These are phyloP conservation scores for Albula glossodonta DNA, from an alignment of 2,113 vertebrate genomes.

Conservation along the genomic window DNA sequence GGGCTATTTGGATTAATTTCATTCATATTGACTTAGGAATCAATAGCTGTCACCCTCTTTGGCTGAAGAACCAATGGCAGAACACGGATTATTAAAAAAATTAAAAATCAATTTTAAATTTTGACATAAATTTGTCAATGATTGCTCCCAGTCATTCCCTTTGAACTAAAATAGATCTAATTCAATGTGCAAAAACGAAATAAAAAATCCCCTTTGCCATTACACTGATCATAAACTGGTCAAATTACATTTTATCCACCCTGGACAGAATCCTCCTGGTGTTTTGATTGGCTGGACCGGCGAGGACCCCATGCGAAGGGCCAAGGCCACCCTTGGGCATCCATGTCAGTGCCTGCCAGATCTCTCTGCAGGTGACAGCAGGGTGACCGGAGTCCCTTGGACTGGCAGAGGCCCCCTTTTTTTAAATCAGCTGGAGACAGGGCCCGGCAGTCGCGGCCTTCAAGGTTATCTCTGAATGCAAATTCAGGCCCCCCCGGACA, in stretches of 20 bases:
- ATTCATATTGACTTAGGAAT: no score
- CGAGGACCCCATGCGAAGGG: not conserved
- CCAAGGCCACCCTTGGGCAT: not conserved
- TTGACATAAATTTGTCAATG: conserved; percentile 21
- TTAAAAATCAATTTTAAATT: not conserved
- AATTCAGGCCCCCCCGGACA: not conserved
- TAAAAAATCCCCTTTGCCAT: not conserved
- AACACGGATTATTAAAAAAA: no score
- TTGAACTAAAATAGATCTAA: not conserved
- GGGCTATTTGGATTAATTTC: no score
- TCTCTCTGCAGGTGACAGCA: not conserved
- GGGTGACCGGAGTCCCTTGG: not conserved
- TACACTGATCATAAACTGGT: not conserved
- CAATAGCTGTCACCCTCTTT: no score
- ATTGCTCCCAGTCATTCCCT: not conserved
- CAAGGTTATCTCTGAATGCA: conserved; percentile 1
- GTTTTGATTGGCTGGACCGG: not conserved
- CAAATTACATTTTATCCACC: not conserved
- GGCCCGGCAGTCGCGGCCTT: not conserved
- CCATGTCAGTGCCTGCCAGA: not conserved
- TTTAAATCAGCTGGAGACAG: not conserved
- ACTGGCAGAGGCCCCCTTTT: not conserved
- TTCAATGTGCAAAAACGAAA: not conserved
- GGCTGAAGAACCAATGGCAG: no score
- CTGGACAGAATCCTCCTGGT: not conserved